A percentile compares a stretch with the other conserved stretches of the same genome.
Evolutionary conservation across 30 jellyfish, hydroid and myxozoan genomes (phyloP).

Genomic region (Cassiopea andromeda): DNA sequence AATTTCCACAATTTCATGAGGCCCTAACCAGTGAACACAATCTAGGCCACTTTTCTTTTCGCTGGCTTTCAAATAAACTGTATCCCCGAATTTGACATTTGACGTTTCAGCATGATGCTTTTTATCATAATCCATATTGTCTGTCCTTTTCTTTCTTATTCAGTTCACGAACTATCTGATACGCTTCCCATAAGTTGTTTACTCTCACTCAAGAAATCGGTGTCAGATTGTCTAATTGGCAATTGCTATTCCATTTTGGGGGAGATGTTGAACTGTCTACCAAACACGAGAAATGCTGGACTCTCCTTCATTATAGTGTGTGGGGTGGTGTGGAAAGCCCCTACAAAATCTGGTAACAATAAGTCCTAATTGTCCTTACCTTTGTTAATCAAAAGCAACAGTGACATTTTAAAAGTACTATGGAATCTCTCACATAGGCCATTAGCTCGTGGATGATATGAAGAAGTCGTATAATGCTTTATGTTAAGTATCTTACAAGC

Average conservation of each 20-base stretch:
- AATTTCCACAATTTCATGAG: no score
- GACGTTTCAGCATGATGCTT: background rate
- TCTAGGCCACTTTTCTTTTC: background rate
- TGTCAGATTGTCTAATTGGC: background rate
- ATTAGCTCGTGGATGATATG: slow-evolving; percentile 12
- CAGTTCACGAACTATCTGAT: background rate
- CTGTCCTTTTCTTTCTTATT: slow-evolving; percentile 9
- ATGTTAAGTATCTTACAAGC: slow-evolving; percentile 9
- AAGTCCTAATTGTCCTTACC: slow-evolving; percentile 19
- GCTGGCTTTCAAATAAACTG: slow-evolving; percentile 1
- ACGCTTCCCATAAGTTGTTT: slow-evolving; percentile 9
- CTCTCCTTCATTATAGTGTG: slow-evolving; percentile 4
- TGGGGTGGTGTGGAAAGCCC: slow-evolving; percentile 19
- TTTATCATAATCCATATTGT: slow-evolving; percentile 13
- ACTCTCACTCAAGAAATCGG: slow-evolving; percentile 18
- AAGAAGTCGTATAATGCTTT: background rate
- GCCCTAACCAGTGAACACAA: background rate
- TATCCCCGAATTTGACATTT: background rate
- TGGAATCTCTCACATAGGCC: slow-evolving; percentile 20
- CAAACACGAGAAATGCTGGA: slow-evolving; percentile 23
- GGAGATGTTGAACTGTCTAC: slow-evolving; percentile 9
- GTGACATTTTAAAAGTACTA: background rate
- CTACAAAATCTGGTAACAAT: slow-evolving; percentile 7
- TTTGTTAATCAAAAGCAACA: slow-evolving; percentile 13
- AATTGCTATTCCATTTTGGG: background rate